phyloP scores from a whole-genome alignment of 2,888 invertebrate species.

The Trichopoda pennipes region DNA sequence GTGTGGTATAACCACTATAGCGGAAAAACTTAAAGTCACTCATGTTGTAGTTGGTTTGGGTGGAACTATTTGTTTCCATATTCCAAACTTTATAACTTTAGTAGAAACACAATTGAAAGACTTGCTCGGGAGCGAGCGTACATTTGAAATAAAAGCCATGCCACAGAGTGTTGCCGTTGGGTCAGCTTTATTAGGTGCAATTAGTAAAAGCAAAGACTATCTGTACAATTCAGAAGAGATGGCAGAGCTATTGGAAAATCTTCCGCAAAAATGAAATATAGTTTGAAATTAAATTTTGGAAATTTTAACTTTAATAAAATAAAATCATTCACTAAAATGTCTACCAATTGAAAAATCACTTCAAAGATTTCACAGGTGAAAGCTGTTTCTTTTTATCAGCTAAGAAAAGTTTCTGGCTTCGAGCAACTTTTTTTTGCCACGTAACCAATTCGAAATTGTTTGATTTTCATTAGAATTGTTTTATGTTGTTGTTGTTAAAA shows the following conservation, averaged over 20 bases:
- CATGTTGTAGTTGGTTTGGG: constrained; percentile 87
- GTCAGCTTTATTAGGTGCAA: constrained; percentile 36
- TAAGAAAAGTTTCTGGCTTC: too few species aligned
- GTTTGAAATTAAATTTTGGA: background rate
- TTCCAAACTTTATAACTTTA: background rate
- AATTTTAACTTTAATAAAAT: too few species aligned
- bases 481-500: too few species aligned
- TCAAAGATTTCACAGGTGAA: too few species aligned
- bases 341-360: too few species aligned
- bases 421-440: too few species aligned
- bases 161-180: constrained; percentile 23
- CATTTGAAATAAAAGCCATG: constrained; percentile 30
- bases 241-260: background rate
- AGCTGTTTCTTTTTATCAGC: too few species aligned
- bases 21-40: constrained; percentile 92
- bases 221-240: constrained; percentile 14
- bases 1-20: constrained; percentile 90
- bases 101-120: background rate
- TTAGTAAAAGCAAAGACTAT: constrained; percentile 28
- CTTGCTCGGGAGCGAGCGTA: background rate
- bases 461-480: too few species aligned
- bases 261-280: background rate
- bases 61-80: constrained; percentile 30
- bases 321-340: too few species aligned
- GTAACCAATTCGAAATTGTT: too few species aligned